Percentiles rank a stretch among this genome's conserved stretches.
Conservation (phyloP, 1,140 invertebrate species). For the Atta texana region DNA sequence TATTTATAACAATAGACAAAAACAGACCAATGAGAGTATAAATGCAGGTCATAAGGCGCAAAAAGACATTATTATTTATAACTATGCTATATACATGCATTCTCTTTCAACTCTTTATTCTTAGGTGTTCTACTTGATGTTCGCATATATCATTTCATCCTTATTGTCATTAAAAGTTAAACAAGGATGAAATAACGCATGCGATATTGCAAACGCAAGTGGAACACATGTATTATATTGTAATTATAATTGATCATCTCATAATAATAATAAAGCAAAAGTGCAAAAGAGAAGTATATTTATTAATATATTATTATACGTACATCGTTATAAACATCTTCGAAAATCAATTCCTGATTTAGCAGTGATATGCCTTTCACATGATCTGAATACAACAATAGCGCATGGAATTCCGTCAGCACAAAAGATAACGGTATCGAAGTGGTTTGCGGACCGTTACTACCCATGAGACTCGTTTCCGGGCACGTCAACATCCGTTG, state of each 20-base stretch:
- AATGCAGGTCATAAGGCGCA: too few species aligned
- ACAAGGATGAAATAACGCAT: too few species aligned
- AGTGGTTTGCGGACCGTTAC: conserved; percentile 73
- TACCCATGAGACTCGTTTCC: conserved; percentile 82
- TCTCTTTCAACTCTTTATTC: background rate
- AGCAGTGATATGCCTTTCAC: conserved; percentile 94
- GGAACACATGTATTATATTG: background rate
- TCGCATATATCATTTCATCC: too few species aligned
- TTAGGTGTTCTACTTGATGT: too few species aligned
- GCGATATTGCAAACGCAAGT: too few species aligned
- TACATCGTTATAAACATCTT: conserved; percentile 93
- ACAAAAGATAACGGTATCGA: conserved; percentile 91
- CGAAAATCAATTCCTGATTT: conserved; percentile 95
- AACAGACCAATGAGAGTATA: too few species aligned
- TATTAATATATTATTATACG: conserved; percentile 60
- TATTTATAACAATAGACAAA: background rate
- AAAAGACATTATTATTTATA: background rate
- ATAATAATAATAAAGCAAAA: conserved; percentile 13
- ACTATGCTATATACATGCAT: background rate
- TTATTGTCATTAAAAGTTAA: too few species aligned
- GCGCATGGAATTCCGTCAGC: conserved; percentile 95
- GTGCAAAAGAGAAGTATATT: conserved; percentile 14
- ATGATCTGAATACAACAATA: conserved; percentile 94
- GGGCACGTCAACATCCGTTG: conserved; percentile 89
- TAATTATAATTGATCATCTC: background rate